Conservation (phyloP, 2,113 vertebrate species). For the Excalfactoria chinensis region DNA sequence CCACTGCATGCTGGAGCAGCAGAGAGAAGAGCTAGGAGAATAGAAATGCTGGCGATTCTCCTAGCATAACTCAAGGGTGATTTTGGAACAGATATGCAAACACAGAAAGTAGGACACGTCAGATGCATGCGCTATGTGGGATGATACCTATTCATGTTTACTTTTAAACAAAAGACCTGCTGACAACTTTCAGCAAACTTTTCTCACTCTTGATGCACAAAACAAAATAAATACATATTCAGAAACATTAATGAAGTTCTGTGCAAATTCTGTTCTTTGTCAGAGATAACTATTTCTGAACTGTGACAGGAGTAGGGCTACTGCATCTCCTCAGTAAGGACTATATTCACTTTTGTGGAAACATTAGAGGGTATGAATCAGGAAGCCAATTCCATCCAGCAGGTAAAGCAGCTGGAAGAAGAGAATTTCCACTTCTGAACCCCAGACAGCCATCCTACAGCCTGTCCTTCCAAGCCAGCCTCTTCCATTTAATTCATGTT, state of each 20-base stretch:
- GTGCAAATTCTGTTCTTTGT: neutral
- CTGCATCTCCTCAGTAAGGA: neutral
- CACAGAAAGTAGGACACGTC: constrained; percentile 3
- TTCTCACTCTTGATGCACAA: neutral
- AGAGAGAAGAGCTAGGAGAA: fast-evolving
- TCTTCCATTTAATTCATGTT: neutral
- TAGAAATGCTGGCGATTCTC: neutral
- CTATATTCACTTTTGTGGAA: neutral
- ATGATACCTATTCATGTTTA: neutral
- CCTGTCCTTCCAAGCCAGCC: neutral
- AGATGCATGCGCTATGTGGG: fast-evolving
- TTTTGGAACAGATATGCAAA: neutral
- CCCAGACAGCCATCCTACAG: neutral
- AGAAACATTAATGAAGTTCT: fast-evolving
- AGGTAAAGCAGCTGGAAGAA: neutral
- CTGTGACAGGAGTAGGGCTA: neutral
- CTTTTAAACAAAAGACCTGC: neutral
- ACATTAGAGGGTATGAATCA: neutral
- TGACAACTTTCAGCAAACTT: neutral
- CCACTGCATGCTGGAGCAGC: fast-evolving
- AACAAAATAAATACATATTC: constrained; percentile 51
- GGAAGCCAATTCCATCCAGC: neutral
- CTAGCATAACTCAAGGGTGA: neutral
- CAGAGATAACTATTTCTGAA: neutral
- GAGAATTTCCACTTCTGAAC: neutral